Percentiles rank a stretch among this genome's conserved stretches.
Evolutionary conservation across 53 echinoderm and acorn worm genomes (phyloP).

Genomic region (Stichopus horrens): DNA sequence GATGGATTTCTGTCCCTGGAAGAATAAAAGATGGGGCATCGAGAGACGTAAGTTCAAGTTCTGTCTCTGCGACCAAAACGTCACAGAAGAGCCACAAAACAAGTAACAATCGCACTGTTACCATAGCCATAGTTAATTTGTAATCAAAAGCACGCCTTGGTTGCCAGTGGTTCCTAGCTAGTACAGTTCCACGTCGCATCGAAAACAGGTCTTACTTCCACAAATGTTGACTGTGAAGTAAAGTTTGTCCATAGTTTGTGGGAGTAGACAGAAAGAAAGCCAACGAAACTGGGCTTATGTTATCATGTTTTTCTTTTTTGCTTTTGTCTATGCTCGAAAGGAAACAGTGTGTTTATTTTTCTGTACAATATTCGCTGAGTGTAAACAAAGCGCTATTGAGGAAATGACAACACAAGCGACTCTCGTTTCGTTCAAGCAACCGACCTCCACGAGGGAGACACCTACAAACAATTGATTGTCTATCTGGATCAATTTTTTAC

Average conservation of each 20-base stretch:
- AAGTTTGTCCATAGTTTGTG: neutral
- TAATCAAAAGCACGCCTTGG: no score
- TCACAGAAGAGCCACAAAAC: no score
- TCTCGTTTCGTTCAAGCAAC: neutral
- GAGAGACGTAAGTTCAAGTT: no score
- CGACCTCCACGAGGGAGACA: neutral
- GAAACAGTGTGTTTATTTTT: constrained; percentile 3
- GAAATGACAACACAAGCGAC: neutral
- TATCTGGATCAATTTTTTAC: neutral
- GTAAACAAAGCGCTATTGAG: neutral
- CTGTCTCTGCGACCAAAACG: no score
- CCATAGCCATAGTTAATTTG: no score
- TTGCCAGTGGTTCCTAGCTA: no score
- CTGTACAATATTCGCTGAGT: neutral
- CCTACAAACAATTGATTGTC: neutral
- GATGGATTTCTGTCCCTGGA: no score
- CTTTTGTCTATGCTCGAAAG: neutral
- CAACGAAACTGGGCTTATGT: neutral
- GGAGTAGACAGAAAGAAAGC: neutral
- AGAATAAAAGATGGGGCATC: no score
- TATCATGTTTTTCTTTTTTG: neutral
- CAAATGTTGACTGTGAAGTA: neutral
- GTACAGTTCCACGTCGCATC: no score
- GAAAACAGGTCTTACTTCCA: neutral
- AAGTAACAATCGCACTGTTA: no score